A percentile compares a stretch with the other conserved stretches of the same genome.
phyloP scores from a whole-genome alignment of 2,888 invertebrate genomes.

The Keiferia lycopersicella region DNA sequence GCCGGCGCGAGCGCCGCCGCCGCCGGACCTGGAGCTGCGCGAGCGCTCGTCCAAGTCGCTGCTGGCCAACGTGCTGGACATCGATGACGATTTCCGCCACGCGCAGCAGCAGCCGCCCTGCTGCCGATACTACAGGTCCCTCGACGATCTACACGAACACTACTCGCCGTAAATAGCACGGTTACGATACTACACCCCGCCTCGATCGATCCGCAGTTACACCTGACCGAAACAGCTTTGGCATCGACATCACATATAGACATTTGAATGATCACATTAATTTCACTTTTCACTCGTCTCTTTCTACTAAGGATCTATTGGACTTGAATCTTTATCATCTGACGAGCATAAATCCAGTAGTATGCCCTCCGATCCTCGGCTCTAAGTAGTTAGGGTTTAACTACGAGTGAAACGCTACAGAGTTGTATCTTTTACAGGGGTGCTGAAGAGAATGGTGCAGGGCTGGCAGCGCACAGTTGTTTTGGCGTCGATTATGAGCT shows the following conservation, averaged over 20 bases:
- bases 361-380: constrained; percentile 70
- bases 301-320: constrained; percentile 54
- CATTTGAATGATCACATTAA: constrained; percentile 42
- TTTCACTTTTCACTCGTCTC: constrained; percentile 48
- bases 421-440: constrained; percentile 67
- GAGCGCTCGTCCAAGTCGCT: constrained; percentile 96
- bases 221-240: constrained; percentile 72
- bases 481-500: constrained; percentile 96
- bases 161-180: constrained; percentile 81
- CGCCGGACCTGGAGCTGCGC: constrained; percentile 92
- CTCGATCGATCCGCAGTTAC: constrained; percentile 73
- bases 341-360: constrained; percentile 74
- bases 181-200: constrained; percentile 77
- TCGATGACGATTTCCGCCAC: constrained; percentile 97
- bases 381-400: constrained; percentile 71
- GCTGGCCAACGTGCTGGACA: constrained; percentile 97
- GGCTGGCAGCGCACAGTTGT: constrained; percentile 91
- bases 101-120: constrained; percentile 87
- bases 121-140: constrained; percentile 90
- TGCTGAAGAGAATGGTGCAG: constrained; percentile 85
- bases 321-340: constrained; percentile 46
- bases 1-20: constrained; percentile 87
- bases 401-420: constrained; percentile 72
- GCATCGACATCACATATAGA: constrained; percentile 35
- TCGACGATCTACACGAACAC: constrained; percentile 82